phyloP scores from a whole-genome alignment of 2,888 invertebrate genomes.

The Scaptomyza flava region DNA sequence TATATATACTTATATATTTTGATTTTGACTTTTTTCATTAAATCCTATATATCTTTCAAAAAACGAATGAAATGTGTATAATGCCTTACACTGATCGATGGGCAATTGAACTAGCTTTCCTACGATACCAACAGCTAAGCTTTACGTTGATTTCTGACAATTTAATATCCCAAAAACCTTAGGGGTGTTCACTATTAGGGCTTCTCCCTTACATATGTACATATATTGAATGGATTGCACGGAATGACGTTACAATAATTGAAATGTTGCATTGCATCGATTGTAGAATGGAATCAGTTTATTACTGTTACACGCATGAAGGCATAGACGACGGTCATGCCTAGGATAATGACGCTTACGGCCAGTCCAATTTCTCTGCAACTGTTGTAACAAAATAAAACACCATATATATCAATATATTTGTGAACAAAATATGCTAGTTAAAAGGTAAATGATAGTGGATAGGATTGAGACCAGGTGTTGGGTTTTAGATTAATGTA shows the following conservation, averaged over 20 bases:
- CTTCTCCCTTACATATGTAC: too few species aligned
- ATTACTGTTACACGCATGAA: conserved; percentile 57
- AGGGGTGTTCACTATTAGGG: too few species aligned
- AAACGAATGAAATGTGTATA: too few species aligned
- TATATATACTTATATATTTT: too few species aligned
- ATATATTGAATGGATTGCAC: conserved; percentile 9
- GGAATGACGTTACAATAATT: conserved; percentile 52
- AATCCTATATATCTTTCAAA: too few species aligned
- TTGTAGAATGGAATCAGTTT: conserved; percentile 3
- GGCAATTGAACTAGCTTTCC: too few species aligned
- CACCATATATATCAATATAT: conserved; percentile 3
- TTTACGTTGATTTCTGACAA: too few species aligned
- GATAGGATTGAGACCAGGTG: background rate
- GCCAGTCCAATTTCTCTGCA: conserved; percentile 77
- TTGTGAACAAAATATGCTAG: background rate
- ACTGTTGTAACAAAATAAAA: conserved; percentile 33
- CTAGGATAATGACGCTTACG: conserved; percentile 76
- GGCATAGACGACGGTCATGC: conserved; percentile 72
- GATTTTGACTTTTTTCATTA: too few species aligned
- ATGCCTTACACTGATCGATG: too few species aligned
- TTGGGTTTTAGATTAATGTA: conserved; percentile 44
- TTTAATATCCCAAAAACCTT: too few species aligned
- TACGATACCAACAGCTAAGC: too few species aligned
- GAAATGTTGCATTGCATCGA: background rate
- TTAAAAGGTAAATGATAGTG: background rate